Conservation (phyloP, 2,888 invertebrate genomes). For the Bhutanitis thaidina region DNA sequence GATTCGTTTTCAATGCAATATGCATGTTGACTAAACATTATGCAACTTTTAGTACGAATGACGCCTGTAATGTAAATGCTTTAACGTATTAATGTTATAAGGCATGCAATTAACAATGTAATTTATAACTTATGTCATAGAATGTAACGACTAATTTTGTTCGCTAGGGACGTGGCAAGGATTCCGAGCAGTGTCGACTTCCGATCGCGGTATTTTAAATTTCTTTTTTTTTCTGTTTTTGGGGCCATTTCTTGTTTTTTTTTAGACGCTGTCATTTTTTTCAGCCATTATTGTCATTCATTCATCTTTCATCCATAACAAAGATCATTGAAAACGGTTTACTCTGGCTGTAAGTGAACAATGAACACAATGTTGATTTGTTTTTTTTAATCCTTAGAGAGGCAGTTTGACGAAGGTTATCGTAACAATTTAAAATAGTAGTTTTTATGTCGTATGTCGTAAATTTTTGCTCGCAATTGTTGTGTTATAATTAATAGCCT, state of each 20-base stretch:
- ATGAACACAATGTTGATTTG: no score
- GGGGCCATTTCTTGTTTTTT: conserved; percentile 21
- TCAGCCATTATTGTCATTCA: conserved; percentile 6
- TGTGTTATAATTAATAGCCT: no score
- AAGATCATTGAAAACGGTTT: no score
- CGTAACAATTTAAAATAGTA: no score
- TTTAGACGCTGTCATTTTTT: conserved; percentile 21
- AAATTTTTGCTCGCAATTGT: no score
- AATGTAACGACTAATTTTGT: conserved; percentile 54
- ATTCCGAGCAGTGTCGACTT: conserved; percentile 57
- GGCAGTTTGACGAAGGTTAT: no score
- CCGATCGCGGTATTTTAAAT: conserved; percentile 59
- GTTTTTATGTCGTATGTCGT: no score
- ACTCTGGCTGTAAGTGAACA: no score
- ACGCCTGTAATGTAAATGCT: conserved; percentile 2
- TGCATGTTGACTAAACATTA: no score
- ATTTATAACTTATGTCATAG: conserved; percentile 20
- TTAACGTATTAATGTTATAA: conserved; percentile 10
- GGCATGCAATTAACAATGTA: conserved; percentile 21
- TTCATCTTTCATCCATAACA: neutral
- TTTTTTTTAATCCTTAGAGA: no score
- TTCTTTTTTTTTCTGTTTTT: conserved; percentile 35
- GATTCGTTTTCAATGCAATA: no score
- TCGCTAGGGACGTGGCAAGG: conserved; percentile 67
- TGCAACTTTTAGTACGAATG: neutral